A percentile compares a stretch with the other conserved stretches of the same genome.
Conservation (phyloP, 2,113 vertebrate species). For the Oceanites oceanicus region DNA sequence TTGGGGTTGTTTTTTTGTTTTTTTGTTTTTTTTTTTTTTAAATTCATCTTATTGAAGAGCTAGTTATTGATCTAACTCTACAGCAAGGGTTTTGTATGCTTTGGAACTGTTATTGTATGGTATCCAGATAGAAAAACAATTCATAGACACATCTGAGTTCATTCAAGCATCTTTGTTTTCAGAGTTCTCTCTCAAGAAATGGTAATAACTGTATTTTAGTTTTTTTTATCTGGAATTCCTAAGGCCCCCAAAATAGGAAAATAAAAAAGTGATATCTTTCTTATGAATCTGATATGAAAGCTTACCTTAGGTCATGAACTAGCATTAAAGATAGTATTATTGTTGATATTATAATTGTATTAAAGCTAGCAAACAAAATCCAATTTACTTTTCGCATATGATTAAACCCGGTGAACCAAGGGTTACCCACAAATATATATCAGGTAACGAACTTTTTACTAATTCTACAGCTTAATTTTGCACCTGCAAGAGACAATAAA, state of each 20-base stretch:
- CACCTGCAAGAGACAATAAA: background rate
- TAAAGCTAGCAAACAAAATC: background rate
- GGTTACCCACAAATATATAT: background rate
- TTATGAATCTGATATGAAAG: background rate
- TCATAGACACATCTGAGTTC: background rate
- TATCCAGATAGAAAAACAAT: background rate
- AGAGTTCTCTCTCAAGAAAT: background rate
- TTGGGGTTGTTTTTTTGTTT: background rate
- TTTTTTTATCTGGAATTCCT: background rate
- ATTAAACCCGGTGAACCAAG: background rate
- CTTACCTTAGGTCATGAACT: background rate
- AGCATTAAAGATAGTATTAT: background rate
- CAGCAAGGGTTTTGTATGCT: background rate
- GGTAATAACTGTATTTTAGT: background rate
- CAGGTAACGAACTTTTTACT: background rate
- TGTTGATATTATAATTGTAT: background rate
- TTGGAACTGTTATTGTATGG: background rate
- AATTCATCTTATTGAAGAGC: background rate
- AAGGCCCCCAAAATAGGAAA: background rate
- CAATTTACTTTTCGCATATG: background rate
- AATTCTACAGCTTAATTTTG: background rate
- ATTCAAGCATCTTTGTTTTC: background rate
- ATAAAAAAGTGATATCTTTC: background rate
- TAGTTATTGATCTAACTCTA: background rate
- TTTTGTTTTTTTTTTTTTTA: background rate